Percentiles rank a stretch among this genome's conserved stretches.
Evolutionary conservation across 2,888 invertebrate species (phyloP).

Genomic region (Rhagonycha fulva): DNA sequence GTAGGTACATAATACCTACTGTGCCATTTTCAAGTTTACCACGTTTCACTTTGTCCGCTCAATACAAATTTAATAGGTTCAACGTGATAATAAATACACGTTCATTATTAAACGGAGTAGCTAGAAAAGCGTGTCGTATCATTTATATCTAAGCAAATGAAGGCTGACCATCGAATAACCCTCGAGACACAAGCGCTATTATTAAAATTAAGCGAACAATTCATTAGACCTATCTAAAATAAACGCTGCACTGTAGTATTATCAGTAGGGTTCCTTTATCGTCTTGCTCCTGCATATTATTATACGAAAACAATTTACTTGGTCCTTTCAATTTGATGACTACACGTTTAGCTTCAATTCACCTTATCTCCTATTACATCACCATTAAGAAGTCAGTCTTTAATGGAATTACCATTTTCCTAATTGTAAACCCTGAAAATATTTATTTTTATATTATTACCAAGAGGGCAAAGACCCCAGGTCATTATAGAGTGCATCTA

Average conservation of each 20-base stretch:
- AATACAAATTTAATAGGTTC: not conserved
- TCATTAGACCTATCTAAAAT: constrained; percentile 25
- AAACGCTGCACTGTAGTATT: constrained; percentile 19
- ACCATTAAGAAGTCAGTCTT: not conserved
- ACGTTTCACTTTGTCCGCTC: not conserved
- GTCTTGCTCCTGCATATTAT: constrained; percentile 15
- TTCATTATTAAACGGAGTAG: not conserved
- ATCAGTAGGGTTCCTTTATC: constrained; percentile 19
- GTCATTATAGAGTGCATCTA: constrained; percentile 19
- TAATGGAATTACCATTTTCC: not conserved
- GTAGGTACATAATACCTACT: not conserved
- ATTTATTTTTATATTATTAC: not conserved
- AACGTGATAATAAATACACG: not conserved
- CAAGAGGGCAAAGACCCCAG: constrained; percentile 1
- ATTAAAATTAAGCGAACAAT: constrained; percentile 27
- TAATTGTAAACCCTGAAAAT: not conserved
- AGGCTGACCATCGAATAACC: constrained; percentile 17
- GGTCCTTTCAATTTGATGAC: not conserved
- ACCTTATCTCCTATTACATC: not conserved
- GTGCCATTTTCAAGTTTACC: not conserved
- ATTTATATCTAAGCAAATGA: constrained; percentile 15
- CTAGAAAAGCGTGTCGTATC: constrained; percentile 23
- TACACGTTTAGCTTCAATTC: not conserved
- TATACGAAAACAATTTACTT: constrained; percentile 8
- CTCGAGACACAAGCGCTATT: constrained; percentile 21